Percentiles rank a stretch among this genome's conserved stretches.
phyloP scores from a whole-genome alignment of 2,113 vertebrate genomes.

The Heterotilapia buettikoferi region DNA sequence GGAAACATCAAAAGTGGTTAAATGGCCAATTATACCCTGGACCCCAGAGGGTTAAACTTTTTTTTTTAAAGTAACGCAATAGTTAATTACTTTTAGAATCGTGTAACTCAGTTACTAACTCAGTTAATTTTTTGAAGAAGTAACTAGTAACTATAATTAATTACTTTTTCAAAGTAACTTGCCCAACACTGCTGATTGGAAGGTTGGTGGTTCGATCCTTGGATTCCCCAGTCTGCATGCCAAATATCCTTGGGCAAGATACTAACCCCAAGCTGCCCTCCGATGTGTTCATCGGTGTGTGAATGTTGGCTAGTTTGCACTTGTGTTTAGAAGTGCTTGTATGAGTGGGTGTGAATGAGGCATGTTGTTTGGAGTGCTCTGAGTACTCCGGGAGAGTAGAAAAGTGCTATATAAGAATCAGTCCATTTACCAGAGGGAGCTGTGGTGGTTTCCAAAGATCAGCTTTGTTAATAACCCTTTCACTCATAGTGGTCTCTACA shows the following conservation, averaged over 20 bases:
- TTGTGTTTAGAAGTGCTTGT: background rate
- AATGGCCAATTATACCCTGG: too few relatives aligned
- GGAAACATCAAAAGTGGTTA: too few relatives aligned
- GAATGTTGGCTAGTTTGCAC: background rate
- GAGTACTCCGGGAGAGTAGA: background rate
- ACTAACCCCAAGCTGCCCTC: rapidly evolving
- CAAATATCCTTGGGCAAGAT: background rate
- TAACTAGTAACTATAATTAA: background rate
- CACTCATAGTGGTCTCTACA: background rate
- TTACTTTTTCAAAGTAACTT: background rate
- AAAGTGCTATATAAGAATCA: background rate
- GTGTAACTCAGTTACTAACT: background rate
- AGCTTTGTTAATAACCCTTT: background rate
- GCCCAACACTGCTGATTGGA: background rate
- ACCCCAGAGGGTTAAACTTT: background rate
- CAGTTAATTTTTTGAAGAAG: background rate
- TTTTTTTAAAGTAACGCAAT: rapidly evolving
- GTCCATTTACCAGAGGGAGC: background rate
- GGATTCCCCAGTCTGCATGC: background rate
- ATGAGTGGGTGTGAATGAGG: background rate
- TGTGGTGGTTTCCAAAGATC: background rate
- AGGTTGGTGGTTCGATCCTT: background rate
- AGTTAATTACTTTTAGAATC: background rate
- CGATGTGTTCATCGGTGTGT: background rate
- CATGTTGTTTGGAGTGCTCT: rapidly evolving